A percentile compares a stretch with the other conserved stretches of the same genome.
These are phyloP conservation scores for Drosophila tristis DNA, from an alignment of 1,140 invertebrate species.

Conservation along the genomic window DNA sequence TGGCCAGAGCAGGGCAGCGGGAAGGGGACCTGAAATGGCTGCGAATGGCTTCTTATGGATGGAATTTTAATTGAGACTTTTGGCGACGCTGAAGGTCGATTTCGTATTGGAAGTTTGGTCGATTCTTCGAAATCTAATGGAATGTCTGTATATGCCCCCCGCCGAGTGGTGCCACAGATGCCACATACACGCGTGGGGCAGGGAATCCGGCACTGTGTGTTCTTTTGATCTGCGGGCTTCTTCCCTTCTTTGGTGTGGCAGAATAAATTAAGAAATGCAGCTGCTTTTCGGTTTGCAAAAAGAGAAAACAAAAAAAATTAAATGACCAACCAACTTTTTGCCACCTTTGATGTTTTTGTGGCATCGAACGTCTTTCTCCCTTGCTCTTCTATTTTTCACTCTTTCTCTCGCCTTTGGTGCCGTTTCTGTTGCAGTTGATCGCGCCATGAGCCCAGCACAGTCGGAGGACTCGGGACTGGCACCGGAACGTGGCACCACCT, in stretches of 20 bases:
- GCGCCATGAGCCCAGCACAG: constrained; percentile 83
- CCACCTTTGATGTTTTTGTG: constrained; percentile 61
- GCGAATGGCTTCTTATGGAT: constrained; percentile 20
- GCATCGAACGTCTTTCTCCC: too few relatives aligned
- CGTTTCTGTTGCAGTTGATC: constrained; percentile 70
- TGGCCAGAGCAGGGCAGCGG: too few relatives aligned
- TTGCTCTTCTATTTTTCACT: constrained; percentile 11
- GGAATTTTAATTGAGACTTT: constrained; percentile 76
- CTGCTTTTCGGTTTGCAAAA: too few relatives aligned
- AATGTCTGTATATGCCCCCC: too few relatives aligned
- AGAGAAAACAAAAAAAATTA: constrained; percentile 21
- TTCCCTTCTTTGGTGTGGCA: constrained; percentile 15
- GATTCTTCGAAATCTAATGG: background rate
- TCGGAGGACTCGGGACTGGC: constrained; percentile 83
- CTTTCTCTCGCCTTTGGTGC: constrained; percentile 1
- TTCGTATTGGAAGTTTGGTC: constrained; percentile 30
- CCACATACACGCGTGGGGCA: too few relatives aligned
- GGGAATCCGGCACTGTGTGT: constrained; percentile 16
- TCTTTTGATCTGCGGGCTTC: constrained; percentile 18
- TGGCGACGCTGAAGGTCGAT: constrained; percentile 57
- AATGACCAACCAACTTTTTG: constrained; percentile 29
- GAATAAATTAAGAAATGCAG: constrained; percentile 53
- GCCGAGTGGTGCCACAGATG: too few relatives aligned
- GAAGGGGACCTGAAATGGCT: too few relatives aligned
- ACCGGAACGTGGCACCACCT: constrained; percentile 83